phyloP scores from a whole-genome alignment of 2,888 invertebrate genomes.

The Aphodius sticticus region DNA sequence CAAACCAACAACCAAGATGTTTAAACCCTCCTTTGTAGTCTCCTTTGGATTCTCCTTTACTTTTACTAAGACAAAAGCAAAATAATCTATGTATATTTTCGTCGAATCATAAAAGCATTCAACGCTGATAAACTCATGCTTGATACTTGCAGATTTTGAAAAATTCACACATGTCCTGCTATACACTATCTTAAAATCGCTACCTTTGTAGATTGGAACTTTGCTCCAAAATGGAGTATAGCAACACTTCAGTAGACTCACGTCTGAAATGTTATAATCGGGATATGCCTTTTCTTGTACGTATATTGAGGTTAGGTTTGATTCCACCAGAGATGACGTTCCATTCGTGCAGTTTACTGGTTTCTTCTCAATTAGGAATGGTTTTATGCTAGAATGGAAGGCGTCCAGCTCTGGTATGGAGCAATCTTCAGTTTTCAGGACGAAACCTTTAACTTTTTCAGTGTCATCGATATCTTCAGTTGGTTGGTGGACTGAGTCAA shows the following conservation, averaged over 20 bases:
- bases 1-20: constrained; percentile 82
- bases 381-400: constrained; percentile 65
- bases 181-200: constrained; percentile 63
- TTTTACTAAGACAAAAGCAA: constrained; percentile 68
- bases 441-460: constrained; percentile 38
- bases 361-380: constrained; percentile 63
- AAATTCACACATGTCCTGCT: constrained; percentile 63
- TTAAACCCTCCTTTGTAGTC: constrained; percentile 64
- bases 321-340: constrained; percentile 63
- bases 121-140: constrained; percentile 74
- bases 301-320: constrained; percentile 68
- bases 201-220: constrained; percentile 62
- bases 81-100: constrained; percentile 73
- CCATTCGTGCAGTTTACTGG: constrained; percentile 64
- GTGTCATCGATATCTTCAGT: not conserved
- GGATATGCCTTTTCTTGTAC: constrained; percentile 61
- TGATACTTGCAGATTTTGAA: constrained; percentile 56
- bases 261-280: constrained; percentile 62
- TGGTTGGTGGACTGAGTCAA: not conserved
- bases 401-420: constrained; percentile 72
- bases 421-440: constrained; percentile 70
- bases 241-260: constrained; percentile 66
- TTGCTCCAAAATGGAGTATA: constrained; percentile 68
- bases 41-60: constrained; percentile 34
- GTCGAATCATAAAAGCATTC: constrained; percentile 64